Evolutionary conservation across 2,888 invertebrate species (phyloP).

Genomic region (Dascillus cervinus): DNA sequence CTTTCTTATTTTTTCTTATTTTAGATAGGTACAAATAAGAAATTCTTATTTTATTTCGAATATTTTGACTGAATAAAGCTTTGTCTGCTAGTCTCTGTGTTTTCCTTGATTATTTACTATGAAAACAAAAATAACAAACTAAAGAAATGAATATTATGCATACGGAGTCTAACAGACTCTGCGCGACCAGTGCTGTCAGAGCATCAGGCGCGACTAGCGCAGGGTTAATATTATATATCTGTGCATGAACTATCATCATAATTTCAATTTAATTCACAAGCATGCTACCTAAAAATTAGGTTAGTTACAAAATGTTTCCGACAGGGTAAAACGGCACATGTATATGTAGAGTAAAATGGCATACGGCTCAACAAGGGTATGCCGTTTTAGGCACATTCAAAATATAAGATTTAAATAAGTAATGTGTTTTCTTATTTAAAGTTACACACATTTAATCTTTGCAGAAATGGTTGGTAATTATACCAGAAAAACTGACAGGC

Average conservation of each 20-base stretch:
- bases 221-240: no score
- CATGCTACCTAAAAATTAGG: conserved; percentile 6
- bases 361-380: neutral
- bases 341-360: conserved; percentile 4
- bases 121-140: no score
- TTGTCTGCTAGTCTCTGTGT: no score
- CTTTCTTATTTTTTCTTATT: no score
- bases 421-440: conserved; percentile 1
- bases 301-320: conserved; percentile 6
- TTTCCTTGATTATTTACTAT: no score
- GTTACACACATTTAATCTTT: conserved; percentile 2
- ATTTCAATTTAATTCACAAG: conserved; percentile 6
- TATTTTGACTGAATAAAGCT: no score
- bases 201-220: conserved; percentile 1
- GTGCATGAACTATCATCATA: no score
- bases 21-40: no score
- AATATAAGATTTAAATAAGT: no score
- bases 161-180: neutral
- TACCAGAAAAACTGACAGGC: conserved; percentile 4
- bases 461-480: conserved; percentile 6
- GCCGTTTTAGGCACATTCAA: neutral
- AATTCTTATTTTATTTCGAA: no score
- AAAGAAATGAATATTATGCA: no score
- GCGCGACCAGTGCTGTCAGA: conserved; percentile 1
- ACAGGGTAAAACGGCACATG: conserved; percentile 10